Base-by-base conservation (phyloP, 2,113 vertebrate genomes). In the Leuciscus idus region DNA sequence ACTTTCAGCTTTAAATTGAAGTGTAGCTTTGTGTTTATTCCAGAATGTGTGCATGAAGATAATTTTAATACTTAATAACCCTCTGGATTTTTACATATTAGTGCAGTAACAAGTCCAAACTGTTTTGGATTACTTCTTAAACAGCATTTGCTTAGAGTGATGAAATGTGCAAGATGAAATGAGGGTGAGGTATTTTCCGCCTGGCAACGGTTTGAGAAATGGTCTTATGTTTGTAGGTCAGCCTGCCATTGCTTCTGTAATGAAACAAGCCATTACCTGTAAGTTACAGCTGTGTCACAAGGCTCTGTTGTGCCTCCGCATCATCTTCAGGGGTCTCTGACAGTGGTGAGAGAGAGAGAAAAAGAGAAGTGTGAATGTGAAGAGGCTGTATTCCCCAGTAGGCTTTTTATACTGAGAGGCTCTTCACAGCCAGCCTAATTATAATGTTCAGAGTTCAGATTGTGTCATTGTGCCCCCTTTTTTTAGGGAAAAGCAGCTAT, bases 301-400 rank as follows among this genome's bases (percentile, higher is more conserved):
- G 11, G 21, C 19, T 9, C 1, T 78, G 28, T 39, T 79, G 11
- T 15, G 39, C 59, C 21, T 36, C 21, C 26, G 33, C 15, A 13
- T 81, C 78, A 28, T 81, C 57, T 28, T 28, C 7, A 0, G 17
- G 13, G 6, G 12, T 80, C 36, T 28, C 78, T 11, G 77, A 26
- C 13, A 28, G 78, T 28, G 57, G 12, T 43, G 59, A 81, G 13
- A 26, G 13, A 4, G 77, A 46, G n/a, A 17, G 6, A n/a, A 43
- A 61, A 36, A 43, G 36, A 36, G 12, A 81, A 81, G 59, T 61
- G 19, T 81, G 59, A 46, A 81, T 81, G 78, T 28, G 36, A 43
- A 61, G 52, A 80, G 5, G 77, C 77, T 80, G 77, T 17, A 13
- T 39, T 81, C 59, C 59, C 78, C 57, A 81, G 52, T 68, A 30